Base-by-base conservation (phyloP, 2,113 vertebrate species). In the Saccopteryx leptura region DNA sequence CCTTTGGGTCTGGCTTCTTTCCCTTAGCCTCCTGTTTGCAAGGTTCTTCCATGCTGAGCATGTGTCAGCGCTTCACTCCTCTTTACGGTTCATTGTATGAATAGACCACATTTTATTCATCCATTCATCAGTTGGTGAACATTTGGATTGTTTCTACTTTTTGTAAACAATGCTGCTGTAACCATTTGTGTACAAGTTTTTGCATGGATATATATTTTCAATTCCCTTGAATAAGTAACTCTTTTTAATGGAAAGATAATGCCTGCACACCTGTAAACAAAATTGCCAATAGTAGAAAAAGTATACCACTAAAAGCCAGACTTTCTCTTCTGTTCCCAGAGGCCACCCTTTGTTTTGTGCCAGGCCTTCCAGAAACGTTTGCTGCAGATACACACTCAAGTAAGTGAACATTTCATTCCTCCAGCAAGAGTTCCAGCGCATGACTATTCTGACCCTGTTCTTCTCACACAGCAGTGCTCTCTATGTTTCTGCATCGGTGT, bases 391-490 rank as follows among this genome's bases (percentile, higher is more conserved):
- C 6, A 23, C 58, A 21, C 7, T 28, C 15, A 39, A 50, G 39
- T 48, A 46, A 58, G 17, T 10, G n/a, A 31, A 4, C 4, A 0
- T 33, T 7, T 26, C 26, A 85, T 72, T 58, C 46, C 88, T 46
- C 3, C n/a, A 33, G 60, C 24, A 68, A 10, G 50, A 18, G 26
- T 0, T 7, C 19, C 65, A 60, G 10, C 39, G 0, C 1, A 0
- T 0, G 5, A 17, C 4, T 18, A 11, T 3, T 31, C 48, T n/a
- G 24, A 13, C 14, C 18, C 66, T 8, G 26, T 50, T 39, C 50
- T 52, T 68, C 31, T 58, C 10, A 5, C 24, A 4, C 3, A 5
- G 6, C 17, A 2, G 4, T 7, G 14, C 23, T 48, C 88, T 23
- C 17, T 48, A 17, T 23, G 54, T 50, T 33, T 93, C 50, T 52